phyloP scores from a whole-genome alignment of 2,888 invertebrate genomes.

The Argyresthia goedartella region DNA sequence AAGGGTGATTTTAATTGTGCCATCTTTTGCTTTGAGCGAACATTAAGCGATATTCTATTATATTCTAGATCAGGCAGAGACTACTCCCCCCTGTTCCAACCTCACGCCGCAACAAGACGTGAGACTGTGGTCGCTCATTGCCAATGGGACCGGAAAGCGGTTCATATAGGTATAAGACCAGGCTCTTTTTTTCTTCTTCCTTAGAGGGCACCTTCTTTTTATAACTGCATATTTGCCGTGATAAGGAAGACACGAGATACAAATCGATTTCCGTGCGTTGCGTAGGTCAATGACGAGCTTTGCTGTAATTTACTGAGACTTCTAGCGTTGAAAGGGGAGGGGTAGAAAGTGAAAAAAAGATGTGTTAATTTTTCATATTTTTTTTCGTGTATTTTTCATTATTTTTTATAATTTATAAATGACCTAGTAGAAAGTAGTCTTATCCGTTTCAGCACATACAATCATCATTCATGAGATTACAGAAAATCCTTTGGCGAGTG shows the following conservation, averaged over 20 bases:
- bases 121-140: too few relatives aligned
- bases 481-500: constrained; percentile 72
- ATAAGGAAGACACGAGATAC: constrained; percentile 1
- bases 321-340: too few relatives aligned
- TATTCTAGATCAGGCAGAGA: too few relatives aligned
- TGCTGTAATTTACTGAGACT: constrained; percentile 16
- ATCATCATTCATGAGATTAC: constrained; percentile 72
- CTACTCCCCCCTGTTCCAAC: too few relatives aligned
- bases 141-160: too few relatives aligned
- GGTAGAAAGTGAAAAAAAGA: background rate
- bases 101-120: too few relatives aligned
- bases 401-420: constrained; percentile 72
- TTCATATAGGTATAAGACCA: too few relatives aligned
- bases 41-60: too few relatives aligned
- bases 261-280: constrained; percentile 37
- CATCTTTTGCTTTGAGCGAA: too few relatives aligned
- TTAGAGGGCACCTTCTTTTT: too few relatives aligned
- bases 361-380: constrained; percentile 52
- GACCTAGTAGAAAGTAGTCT: constrained; percentile 73
- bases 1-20: too few relatives aligned
- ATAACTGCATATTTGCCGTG: background rate
- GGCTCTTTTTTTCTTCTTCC: too few relatives aligned
- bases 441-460: constrained; percentile 73
- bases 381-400: constrained; percentile 59
- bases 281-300: constrained; percentile 51